Conservation (phyloP, 2,113 vertebrate genomes). For the Phoxinus phoxinus region DNA sequence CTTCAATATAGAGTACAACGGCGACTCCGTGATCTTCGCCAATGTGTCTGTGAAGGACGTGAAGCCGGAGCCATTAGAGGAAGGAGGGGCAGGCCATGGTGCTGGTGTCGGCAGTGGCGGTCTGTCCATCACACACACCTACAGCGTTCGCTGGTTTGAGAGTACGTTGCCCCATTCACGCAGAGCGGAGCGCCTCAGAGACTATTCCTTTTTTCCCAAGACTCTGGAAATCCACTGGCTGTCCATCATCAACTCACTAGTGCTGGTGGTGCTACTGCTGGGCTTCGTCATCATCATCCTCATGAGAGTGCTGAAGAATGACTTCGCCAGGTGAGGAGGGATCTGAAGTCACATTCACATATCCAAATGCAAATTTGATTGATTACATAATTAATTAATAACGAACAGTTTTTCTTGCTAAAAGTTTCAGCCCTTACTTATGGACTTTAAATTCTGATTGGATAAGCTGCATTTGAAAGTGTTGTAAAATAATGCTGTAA, state of each 20-base stretch:
- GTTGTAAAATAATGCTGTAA: no score
- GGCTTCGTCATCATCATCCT: conserved; percentile 94
- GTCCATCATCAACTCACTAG: conserved; percentile 93
- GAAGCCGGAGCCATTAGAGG: conserved; percentile 87
- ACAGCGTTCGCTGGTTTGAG: conserved; percentile 89
- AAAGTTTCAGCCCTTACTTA: background rate
- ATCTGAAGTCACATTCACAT: background rate
- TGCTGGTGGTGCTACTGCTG: conserved; percentile 89
- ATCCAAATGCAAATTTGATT: no score
- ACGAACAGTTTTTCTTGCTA: no score
- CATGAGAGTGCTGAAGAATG: conserved; percentile 91
- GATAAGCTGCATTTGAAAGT: no score
- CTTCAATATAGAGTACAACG: conserved; percentile 90
- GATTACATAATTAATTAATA: no score
- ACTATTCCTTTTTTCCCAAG: conserved; percentile 88
- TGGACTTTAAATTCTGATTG: no score
- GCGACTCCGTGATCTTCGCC: conserved; percentile 85
- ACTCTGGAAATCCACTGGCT: conserved; percentile 94
- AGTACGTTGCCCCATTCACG: conserved; percentile 74
- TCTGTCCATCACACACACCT: conserved; percentile 82
- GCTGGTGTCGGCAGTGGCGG: conserved; percentile 67
- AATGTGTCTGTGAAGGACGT: conserved; percentile 89
- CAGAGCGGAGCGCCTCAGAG: conserved; percentile 81
- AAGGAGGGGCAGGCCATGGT: conserved; percentile 65
- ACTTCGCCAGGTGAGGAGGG: conserved; percentile 81